Evolutionary conservation across 2,113 vertebrate genomes (phyloP).

Genomic region (Lepidothrix coronata): DNA sequence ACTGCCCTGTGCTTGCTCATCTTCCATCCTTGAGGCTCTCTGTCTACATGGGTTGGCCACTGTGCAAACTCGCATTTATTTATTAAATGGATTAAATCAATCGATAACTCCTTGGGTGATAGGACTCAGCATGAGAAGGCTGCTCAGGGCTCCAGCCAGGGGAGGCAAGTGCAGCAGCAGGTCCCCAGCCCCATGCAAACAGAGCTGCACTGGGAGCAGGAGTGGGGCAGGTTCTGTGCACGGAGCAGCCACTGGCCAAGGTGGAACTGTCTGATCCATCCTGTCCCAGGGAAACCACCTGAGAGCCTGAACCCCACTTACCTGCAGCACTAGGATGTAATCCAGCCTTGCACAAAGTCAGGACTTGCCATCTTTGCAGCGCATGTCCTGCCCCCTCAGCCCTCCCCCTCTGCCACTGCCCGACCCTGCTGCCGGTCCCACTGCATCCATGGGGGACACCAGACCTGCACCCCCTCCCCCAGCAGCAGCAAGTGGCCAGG

Average conservation of each 20-base stretch:
- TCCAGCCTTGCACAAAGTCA: neutral
- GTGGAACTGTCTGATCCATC: neutral
- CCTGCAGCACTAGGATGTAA: neutral
- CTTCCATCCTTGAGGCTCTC: neutral
- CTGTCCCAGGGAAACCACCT: rapidly evolving
- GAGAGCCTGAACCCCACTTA: neutral
- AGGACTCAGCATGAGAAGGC: neutral
- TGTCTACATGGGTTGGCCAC: rapidly evolving
- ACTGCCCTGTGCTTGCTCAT: rapidly evolving
- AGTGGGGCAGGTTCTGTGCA: neutral
- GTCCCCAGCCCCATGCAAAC: rapidly evolving
- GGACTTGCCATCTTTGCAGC: rapidly evolving
- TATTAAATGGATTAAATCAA: too few species aligned
- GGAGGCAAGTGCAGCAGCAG: neutral
- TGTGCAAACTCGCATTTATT: neutral
- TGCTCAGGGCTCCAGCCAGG: neutral
- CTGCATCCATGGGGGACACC: neutral
- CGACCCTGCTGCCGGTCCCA: neutral
- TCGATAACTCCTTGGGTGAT: neutral
- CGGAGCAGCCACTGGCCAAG: neutral
- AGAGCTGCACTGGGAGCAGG: rapidly evolving
- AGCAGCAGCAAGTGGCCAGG: rapidly evolving
- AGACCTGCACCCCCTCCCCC: too few species aligned
- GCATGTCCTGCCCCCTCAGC: neutral
- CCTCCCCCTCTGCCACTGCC: neutral